Conservation (phyloP, 2,888 invertebrate species). For the Acronicta leporina region DNA sequence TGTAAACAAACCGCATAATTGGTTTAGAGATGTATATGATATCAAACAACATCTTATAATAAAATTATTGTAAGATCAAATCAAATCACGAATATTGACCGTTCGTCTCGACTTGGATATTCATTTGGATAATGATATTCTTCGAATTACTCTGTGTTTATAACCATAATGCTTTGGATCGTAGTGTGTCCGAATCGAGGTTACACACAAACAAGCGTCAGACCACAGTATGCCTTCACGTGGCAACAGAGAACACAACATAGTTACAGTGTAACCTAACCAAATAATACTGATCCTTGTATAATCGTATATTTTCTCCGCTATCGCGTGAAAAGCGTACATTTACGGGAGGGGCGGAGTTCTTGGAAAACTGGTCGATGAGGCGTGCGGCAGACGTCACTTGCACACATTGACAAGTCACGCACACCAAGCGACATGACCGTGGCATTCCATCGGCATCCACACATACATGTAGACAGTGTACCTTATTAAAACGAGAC, state of each 20-base stretch:
- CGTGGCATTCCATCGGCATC: slow-evolving; percentile 87
- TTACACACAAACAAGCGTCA: slow-evolving; percentile 81
- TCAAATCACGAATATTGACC: slow-evolving; percentile 70
- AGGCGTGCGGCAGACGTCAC: slow-evolving; percentile 87
- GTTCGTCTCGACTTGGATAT: slow-evolving; percentile 74
- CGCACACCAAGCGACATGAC: slow-evolving; percentile 76
- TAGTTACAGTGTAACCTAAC: slow-evolving; percentile 73
- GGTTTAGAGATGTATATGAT: slow-evolving; percentile 32
- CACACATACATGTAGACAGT: slow-evolving; percentile 83
- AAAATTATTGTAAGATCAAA: slow-evolving; percentile 64
- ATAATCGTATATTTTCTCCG: slow-evolving; percentile 73
- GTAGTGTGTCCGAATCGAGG: slow-evolving; percentile 87
- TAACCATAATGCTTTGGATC: slow-evolving; percentile 82
- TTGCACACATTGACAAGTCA: slow-evolving; percentile 73
- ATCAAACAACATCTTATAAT: slow-evolving; percentile 26
- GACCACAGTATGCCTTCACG: slow-evolving; percentile 80
- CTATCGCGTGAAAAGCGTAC: slow-evolving; percentile 50
- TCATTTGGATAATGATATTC: slow-evolving; percentile 87
- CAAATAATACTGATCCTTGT: slow-evolving; percentile 66
- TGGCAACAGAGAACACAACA: slow-evolving; percentile 86
- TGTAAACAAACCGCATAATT: slow-evolving; percentile 16
- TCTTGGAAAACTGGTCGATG: slow-evolving; percentile 66
- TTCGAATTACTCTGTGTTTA: slow-evolving; percentile 86
- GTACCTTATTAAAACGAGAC: slow-evolving; percentile 89
- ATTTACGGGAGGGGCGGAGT: slow-evolving; percentile 66